phyloP scores from a whole-genome alignment of 2,797 vertebrate genomes.

The Masticophis lateralis region DNA sequence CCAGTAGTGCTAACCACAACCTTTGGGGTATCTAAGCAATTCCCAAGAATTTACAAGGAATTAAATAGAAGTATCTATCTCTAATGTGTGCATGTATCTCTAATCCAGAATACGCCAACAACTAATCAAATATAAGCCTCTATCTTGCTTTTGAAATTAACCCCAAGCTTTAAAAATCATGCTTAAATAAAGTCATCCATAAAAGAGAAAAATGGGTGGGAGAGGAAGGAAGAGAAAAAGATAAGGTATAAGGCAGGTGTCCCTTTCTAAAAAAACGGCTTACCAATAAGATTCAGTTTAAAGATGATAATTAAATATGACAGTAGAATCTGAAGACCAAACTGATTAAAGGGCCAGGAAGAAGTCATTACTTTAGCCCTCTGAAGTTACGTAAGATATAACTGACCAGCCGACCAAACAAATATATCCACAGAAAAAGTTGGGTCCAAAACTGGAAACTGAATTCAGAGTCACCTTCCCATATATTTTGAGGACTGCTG shows the following conservation, averaged over 20 bases:
- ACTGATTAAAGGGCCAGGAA: not conserved
- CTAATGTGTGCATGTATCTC: not conserved
- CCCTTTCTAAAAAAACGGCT: constrained; percentile 12
- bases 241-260: not conserved
- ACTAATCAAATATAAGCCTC: not conserved
- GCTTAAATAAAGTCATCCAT: not conserved
- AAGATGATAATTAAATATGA: constrained; percentile 21
- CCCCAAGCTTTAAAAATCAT: not conserved
- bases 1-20: not conserved
- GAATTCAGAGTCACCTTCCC: constrained; percentile 30
- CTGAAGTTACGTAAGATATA: constrained; percentile 40
- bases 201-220: not conserved
- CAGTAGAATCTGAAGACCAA: constrained; percentile 6
- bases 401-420: constrained; percentile 56
- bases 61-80: not conserved
- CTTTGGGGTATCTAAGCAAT: not conserved
- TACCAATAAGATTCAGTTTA: not conserved
- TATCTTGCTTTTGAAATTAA: not conserved
- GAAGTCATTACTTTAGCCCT: constrained; percentile 36
- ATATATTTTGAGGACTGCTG: constrained; percentile 3
- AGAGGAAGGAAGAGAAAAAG: too few relatives aligned
- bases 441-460: constrained; percentile 66
- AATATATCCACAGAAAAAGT: constrained; percentile 61
- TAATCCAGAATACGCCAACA: not conserved
- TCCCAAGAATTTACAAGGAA: not conserved